Base-by-base conservation (phyloP, 2,113 vertebrate genomes). In the Corythaixoides concolor region DNA sequence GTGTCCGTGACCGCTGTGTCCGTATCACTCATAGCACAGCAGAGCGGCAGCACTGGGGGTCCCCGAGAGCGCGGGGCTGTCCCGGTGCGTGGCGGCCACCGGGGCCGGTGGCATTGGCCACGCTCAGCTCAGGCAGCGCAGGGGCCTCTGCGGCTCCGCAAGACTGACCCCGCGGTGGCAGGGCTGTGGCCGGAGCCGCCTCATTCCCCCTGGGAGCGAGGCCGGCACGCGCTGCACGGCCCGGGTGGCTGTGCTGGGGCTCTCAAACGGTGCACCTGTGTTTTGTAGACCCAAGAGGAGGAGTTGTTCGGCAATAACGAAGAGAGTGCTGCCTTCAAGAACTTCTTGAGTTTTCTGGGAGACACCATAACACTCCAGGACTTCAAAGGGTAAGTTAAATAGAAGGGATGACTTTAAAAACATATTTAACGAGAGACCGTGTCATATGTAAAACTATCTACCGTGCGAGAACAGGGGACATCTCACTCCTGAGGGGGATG, bases 231-330 rank as follows among this genome's bases (percentile, higher is more conserved):
- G 55, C 55, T 6, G 35, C 8, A 1, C 66, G 11, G 66, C 43
- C 75, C 4, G 6, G 21, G 24, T 2, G 8, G 30, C 41, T 30
- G n/a, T 35, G 41, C 15, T 8, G 19, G 41, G 83, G 23, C 64
- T 77, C 77, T 41, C 68, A 24, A 35, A 21, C 21, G 23, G 26
- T 22, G 43, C 24, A 4, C 62, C 27, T 35, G n/a, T 96, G 56
- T 95, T 86, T 96, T 80, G 21, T 89, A 99, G 99, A 99, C 98
- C 27, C 98, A 98, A 28, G 99, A 99, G 96, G 99, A 99, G 95
- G 98, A 99, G 95, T 91, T 99, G 50, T 99, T 99, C 82, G 98
- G 98, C 53, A 99, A 99, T 95, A 99, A 98, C 4, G 98, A 99
- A 74, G 99, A 99, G 93, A 99, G 99, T 9, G 37, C 97, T 14